Evolutionary conservation across 1,140 invertebrate genomes (phyloP), one percentile per base, ranked within the genome.

Genomic region (Drosophila micromelanica): DNA sequence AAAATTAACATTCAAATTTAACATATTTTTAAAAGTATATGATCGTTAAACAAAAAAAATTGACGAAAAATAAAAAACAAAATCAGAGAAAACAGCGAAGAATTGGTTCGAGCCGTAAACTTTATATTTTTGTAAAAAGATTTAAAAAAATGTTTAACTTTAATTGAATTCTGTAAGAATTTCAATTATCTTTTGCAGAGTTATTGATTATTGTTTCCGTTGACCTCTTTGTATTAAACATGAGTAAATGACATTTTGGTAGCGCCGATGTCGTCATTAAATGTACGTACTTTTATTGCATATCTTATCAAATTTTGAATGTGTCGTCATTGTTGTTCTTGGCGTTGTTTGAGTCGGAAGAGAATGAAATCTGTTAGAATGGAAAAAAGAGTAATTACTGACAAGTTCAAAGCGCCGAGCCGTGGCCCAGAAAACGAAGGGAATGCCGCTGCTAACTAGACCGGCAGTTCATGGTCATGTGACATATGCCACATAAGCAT

Each of bases 391-490:
- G 20, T 57, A 42, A 72, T 67, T 59, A 48, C 32, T 67, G 69
- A 38, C 63, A 42, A 68, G 63, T 73, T 73, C 63, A 73, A 60
- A 73, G 70, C 48, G 67, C 64, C 57, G 27, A 42, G n/a, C 0
- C 42, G 46, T 38, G n/a, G 32, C 40, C 40, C 27, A 17, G 11
- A 12, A 15, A 43, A 38, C 27, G 40, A 51, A 43, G 37, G 15
- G 20, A 45, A 38, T 8, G 42, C 15, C 20, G 56, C 38, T 27
- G 20, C 56, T 60, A 55, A 60, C 51, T 69, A 49, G 67, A 70
- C n/a, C 65, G 67, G 43, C 67, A 74, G 72, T 74, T 74, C 72
- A 74, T 74, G 72, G 72, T 57, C 72, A 68, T 68, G 63, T 73
- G 52, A 27, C 67, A 70, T 74, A 70, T 70, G 72, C 45, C 67